A percentile compares a stretch with the other conserved stretches of the same genome.
Conservation (phyloP, 2,888 invertebrate species). For the Homarus gammarus region DNA sequence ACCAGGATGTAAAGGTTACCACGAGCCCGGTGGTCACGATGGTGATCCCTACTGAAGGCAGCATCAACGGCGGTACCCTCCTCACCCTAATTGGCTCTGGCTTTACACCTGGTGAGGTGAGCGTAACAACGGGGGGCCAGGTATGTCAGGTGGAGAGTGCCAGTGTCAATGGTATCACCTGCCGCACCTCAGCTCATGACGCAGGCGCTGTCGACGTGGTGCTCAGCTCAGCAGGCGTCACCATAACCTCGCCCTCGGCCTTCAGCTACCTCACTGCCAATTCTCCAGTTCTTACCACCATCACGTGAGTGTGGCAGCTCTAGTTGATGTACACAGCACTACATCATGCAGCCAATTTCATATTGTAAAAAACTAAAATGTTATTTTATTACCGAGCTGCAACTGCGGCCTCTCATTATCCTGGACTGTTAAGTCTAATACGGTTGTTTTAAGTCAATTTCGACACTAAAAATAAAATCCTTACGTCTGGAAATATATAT, state of each 20-base stretch:
- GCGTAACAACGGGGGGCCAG: slow-evolving; percentile 28
- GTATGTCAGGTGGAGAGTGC: slow-evolving; percentile 17
- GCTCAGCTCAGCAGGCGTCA: slow-evolving; percentile 1
- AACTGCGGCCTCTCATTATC: too few species aligned
- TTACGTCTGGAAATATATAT: too few species aligned
- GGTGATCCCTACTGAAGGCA: slow-evolving; percentile 39
- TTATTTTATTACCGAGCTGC: too few species aligned
- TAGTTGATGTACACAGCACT: too few species aligned
- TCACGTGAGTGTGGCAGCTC: slow-evolving; percentile 29
- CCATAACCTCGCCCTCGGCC: not conserved
- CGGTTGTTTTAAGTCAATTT: too few species aligned
- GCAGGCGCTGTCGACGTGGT: slow-evolving; percentile 21
- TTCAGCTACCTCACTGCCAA: slow-evolving; percentile 42
- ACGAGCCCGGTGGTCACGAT: slow-evolving; percentile 19
- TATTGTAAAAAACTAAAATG: too few species aligned
- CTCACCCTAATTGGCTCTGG: slow-evolving; percentile 53
- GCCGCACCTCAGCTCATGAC: slow-evolving; percentile 24
- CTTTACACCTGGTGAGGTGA: slow-evolving; percentile 30
- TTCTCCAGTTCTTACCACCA: slow-evolving; percentile 43
- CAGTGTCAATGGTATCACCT: slow-evolving; percentile 4
- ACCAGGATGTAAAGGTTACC: not conserved
- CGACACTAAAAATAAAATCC: too few species aligned
- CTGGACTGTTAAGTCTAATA: too few species aligned
- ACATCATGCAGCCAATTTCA: too few species aligned
- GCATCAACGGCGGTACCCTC: slow-evolving; percentile 50